Evolutionary conservation across 2,888 invertebrate species (phyloP).

Genomic region (Hipparchia semele): DNA sequence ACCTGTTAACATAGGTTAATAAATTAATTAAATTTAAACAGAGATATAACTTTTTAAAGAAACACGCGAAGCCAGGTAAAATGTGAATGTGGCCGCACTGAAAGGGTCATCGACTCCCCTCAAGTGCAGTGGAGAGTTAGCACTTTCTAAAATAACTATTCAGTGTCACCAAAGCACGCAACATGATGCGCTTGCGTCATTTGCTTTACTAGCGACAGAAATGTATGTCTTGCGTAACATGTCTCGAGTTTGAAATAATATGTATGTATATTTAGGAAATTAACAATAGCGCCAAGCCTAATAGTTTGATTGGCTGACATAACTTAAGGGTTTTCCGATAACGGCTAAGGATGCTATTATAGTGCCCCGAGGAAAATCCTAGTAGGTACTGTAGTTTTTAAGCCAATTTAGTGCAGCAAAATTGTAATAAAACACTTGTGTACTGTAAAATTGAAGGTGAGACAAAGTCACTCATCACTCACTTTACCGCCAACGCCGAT

Average conservation of each 20-base stretch:
- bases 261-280: conserved; percentile 29
- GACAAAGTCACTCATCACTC: conserved; percentile 46
- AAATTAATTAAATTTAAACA: conserved; percentile 10
- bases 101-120: conserved; percentile 66
- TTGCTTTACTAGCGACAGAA: conserved; percentile 44
- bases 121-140: conserved; percentile 59
- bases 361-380: not conserved
- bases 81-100: conserved; percentile 37
- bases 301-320: not conserved
- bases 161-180: conserved; percentile 75
- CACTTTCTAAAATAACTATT: conserved; percentile 80
- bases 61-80: conserved; percentile 26
- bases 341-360: not conserved
- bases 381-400: not conserved
- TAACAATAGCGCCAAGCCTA: not conserved
- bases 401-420: conserved; percentile 9
- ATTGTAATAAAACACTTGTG: conserved; percentile 15
- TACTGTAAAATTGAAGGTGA: conserved; percentile 20
- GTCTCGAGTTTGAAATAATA: conserved; percentile 48
- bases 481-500: conserved; percentile 51
- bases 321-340: not conserved
- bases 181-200: conserved; percentile 66
- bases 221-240: conserved; percentile 35
- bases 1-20: not conserved
- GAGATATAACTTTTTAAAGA: conserved; percentile 5